phyloP scores from a whole-genome alignment of 2,888 invertebrate genomes.

The Polietes domitor region DNA sequence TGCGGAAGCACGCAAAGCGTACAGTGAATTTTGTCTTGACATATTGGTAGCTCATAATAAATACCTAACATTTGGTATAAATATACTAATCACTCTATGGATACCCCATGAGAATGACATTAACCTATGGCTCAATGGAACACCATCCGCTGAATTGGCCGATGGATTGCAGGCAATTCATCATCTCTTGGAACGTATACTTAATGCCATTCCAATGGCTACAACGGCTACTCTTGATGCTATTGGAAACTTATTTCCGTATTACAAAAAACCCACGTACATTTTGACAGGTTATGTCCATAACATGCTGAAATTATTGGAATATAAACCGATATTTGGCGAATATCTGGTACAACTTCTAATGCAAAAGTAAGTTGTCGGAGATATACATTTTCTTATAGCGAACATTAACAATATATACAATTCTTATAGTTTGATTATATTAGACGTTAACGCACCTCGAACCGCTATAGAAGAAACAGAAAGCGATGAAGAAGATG shows the following conservation, averaged over 20 bases:
- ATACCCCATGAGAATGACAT: constrained; percentile 82
- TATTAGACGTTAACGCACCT: constrained; percentile 87
- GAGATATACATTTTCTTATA: background rate
- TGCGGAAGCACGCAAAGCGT: constrained; percentile 81
- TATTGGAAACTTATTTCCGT: constrained; percentile 87
- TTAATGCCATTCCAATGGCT: constrained; percentile 83
- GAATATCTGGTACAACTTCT: constrained; percentile 88
- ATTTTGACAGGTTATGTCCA: constrained; percentile 88
- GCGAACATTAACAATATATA: constrained; percentile 18
- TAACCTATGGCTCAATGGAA: constrained; percentile 84
- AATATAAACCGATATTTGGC: constrained; percentile 87
- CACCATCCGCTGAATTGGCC: constrained; percentile 83
- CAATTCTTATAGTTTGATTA: constrained; percentile 83
- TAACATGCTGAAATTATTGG: constrained; percentile 88
- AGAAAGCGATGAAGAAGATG: constrained; percentile 81
- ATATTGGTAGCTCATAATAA: constrained; percentile 86
- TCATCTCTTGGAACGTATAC: constrained; percentile 80
- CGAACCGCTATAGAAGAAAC: constrained; percentile 83
- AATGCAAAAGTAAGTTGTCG: constrained; percentile 87
- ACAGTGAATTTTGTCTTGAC: constrained; percentile 85
- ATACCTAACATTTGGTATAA: constrained; percentile 84
- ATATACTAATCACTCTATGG: constrained; percentile 84
- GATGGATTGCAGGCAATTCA: constrained; percentile 86
- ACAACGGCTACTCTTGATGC: constrained; percentile 86
- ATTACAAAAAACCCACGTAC: constrained; percentile 86